phyloP scores from a whole-genome alignment of 92 coral and sea anemone species.

The Epizoanthus scotinus region DNA sequence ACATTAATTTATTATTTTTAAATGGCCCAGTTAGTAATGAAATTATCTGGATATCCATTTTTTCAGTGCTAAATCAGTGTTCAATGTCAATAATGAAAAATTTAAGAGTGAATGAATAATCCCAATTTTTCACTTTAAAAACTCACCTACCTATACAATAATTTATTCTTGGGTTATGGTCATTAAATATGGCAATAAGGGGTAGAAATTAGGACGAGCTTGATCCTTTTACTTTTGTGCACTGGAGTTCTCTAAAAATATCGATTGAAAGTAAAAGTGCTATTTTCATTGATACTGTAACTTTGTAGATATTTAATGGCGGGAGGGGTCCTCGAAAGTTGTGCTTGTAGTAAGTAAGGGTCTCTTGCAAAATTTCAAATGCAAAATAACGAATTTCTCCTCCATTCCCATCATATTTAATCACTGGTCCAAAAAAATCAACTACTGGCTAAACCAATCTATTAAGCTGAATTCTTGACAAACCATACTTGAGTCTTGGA shows the following conservation, averaged over 20 bases:
- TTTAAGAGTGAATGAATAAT: too few relatives aligned
- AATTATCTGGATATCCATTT: too few relatives aligned
- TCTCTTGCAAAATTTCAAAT: neutral
- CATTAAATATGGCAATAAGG: neutral
- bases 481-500: constrained; percentile 34
- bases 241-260: neutral
- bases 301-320: neutral
- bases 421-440: neutral
- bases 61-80: too few relatives aligned
- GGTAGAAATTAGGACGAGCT: too few relatives aligned
- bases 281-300: neutral
- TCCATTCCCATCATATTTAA: too few relatives aligned
- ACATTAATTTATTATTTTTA: too few relatives aligned
- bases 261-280: neutral
- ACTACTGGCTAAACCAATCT: neutral
- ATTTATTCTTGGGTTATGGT: neutral
- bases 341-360: neutral
- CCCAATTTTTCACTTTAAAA: neutral
- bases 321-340: too few relatives aligned
- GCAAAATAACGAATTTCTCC: too few relatives aligned
- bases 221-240: constrained; percentile 9
- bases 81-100: too few relatives aligned
- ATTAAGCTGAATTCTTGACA: constrained; percentile 1
- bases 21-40: too few relatives aligned
- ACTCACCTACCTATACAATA: neutral